Percentiles rank a stretch among this genome's conserved stretches.
phyloP scores from a whole-genome alignment of 1,140 invertebrate species.

The Drosophila sp. region DNA sequence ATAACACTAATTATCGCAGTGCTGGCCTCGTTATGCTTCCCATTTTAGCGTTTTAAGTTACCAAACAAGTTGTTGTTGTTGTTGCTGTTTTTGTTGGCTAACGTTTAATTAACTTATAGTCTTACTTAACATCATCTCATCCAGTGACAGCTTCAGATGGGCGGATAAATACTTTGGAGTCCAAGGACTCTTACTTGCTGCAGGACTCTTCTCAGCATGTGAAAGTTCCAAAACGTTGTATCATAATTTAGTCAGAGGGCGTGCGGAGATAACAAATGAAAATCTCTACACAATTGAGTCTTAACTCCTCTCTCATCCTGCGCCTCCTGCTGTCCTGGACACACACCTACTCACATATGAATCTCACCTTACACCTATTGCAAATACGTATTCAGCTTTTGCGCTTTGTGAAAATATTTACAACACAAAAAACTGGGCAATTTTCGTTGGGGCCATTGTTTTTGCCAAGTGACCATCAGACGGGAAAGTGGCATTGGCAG shows the following conservation, averaged over 20 bases:
- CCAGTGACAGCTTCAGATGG: conserved; percentile 27
- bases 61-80: conserved; percentile 41
- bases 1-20: conserved; percentile 71
- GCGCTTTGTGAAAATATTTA: conserved; percentile 46
- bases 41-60: conserved; percentile 62
- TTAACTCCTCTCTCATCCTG: background rate
- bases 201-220: background rate
- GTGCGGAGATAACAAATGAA: conserved; percentile 41
- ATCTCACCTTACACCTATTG: conserved; percentile 12
- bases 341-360: background rate
- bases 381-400: conserved; percentile 54
- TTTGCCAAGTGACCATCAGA: conserved; percentile 36
- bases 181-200: conserved; percentile 2
- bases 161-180: conserved; percentile 34
- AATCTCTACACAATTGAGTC: conserved; percentile 42
- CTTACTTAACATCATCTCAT: conserved; percentile 42
- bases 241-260: conserved; percentile 44
- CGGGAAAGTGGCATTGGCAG: conserved; percentile 2
- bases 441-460: conserved; percentile 44
- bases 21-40: conserved; percentile 36
- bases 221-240: conserved; percentile 31
- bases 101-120: conserved; percentile 75
- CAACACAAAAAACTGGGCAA: conserved; percentile 39
- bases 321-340: background rate
- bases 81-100: conserved; percentile 11